A percentile compares a stretch with the other conserved stretches of the same genome.
Evolutionary conservation across 2,888 invertebrate species (phyloP).

Genomic region (Meliscaeva auricollis): DNA sequence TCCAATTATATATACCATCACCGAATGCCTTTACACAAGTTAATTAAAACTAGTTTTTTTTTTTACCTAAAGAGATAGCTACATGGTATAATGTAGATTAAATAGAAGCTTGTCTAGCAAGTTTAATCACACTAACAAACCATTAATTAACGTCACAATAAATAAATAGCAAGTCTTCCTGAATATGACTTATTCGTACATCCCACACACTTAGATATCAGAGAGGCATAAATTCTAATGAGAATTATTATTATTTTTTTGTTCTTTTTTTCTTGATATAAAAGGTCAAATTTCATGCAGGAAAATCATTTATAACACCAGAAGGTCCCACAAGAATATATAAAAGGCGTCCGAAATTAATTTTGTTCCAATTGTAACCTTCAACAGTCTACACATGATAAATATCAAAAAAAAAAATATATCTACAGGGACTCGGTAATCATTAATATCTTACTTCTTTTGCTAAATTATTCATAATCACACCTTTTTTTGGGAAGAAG

Average conservation of each 20-base stretch:
- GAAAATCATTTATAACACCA: slow-evolving; percentile 35
- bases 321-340: slow-evolving; percentile 19
- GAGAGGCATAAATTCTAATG: slow-evolving; percentile 8
- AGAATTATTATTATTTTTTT: background rate
- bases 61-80: slow-evolving; percentile 3
- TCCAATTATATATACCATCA: background rate
- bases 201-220: slow-evolving; percentile 32
- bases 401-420: background rate
- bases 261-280: slow-evolving; percentile 24
- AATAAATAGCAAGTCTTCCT: slow-evolving; percentile 20
- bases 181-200: slow-evolving; percentile 46
- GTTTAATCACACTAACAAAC: slow-evolving; percentile 11
- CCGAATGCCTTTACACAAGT: slow-evolving; percentile 11
- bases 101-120: slow-evolving; percentile 25
- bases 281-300: slow-evolving; percentile 35
- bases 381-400: background rate
- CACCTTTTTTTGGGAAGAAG: slow-evolving; percentile 17
- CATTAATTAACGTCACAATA: slow-evolving; percentile 55
- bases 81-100: background rate
- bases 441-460: slow-evolving; percentile 45
- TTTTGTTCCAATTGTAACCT: background rate
- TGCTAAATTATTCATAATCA: slow-evolving; percentile 53
- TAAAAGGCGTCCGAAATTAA: slow-evolving; percentile 15
- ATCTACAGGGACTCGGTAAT: slow-evolving; percentile 27
- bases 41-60: slow-evolving; percentile 28